Conservation (phyloP, 2,888 invertebrate genomes). For the Lochmaea crataegi region DNA sequence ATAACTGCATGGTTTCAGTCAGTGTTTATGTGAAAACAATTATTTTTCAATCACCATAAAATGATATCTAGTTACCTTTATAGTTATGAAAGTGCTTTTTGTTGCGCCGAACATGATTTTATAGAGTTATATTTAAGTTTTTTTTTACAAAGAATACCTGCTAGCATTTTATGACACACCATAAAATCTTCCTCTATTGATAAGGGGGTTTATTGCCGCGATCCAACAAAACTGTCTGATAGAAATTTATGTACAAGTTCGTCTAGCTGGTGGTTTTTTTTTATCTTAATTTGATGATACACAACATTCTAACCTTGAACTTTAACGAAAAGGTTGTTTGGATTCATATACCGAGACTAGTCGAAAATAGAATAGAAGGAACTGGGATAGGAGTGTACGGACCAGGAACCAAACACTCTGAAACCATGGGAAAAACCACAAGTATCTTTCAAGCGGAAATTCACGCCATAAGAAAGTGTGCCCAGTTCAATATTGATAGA, state of each 20-base stretch:
- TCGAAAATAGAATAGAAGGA: not conserved
- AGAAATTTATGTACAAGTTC: slow-evolving; percentile 2
- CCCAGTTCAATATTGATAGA: no score
- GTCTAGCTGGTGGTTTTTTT: slow-evolving; percentile 10
- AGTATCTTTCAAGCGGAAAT: no score
- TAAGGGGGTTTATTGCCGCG: slow-evolving; percentile 31
- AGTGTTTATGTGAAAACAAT: not conserved
- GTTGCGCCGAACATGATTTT: slow-evolving; percentile 2
- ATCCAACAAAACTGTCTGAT: slow-evolving; percentile 20
- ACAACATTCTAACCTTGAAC: not conserved
- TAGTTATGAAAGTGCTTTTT: not conserved
- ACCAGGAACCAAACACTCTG: no score
- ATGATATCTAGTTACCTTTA: not conserved
- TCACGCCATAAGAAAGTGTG: no score
- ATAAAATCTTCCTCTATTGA: slow-evolving; percentile 37
- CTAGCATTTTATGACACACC: slow-evolving; percentile 31
- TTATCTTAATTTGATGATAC: not conserved
- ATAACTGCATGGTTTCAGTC: no score
- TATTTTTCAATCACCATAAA: slow-evolving; percentile 4
- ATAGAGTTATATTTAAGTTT: slow-evolving; percentile 11
- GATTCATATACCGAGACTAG: not conserved
- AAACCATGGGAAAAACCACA: no score
- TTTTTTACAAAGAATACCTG: slow-evolving; percentile 20
- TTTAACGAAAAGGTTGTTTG: not conserved
- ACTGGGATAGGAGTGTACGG: no score